Percentiles rank a stretch among this genome's conserved stretches.
Conservation (phyloP, 2,113 vertebrate species). For the Aegithalos caudatus region DNA sequence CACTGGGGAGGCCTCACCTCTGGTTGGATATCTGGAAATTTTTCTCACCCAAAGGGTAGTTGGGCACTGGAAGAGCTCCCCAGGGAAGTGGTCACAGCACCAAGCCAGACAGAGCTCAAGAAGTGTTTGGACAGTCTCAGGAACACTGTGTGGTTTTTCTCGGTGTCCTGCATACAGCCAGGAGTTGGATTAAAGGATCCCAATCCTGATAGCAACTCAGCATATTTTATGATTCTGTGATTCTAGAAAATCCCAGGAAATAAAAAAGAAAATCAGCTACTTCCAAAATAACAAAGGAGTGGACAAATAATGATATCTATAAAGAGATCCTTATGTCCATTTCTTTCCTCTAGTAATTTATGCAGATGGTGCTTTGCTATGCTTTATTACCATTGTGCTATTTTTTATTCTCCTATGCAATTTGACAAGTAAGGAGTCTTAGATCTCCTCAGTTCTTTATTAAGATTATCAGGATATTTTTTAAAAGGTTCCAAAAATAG, state of each 20-base stretch:
- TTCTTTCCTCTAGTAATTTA: neutral
- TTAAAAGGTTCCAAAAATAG: neutral
- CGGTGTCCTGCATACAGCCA: accelerated
- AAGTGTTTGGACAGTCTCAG: accelerated
- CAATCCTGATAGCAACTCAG: neutral
- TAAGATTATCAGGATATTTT: neutral
- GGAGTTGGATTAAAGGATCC: neutral
- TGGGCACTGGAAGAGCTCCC: neutral
- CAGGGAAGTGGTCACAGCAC: neutral
- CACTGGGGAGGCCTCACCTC: neutral
- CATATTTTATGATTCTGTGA: neutral
- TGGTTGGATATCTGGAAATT: neutral
- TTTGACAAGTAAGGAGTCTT: neutral
- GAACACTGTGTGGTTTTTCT: too few species aligned
- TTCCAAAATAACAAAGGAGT: neutral
- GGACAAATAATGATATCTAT: neutral
- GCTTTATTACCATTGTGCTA: neutral
- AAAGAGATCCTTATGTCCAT: accelerated
- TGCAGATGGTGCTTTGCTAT: neutral
- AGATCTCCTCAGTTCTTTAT: neutral
- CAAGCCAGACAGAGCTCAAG: neutral
- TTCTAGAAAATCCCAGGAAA: neutral
- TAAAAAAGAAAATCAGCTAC: neutral
- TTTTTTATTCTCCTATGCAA: neutral
- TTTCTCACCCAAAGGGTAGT: neutral